Evolutionary conservation across 2,888 invertebrate genomes (phyloP).

Genomic region (Sminthurinus aureus): DNA sequence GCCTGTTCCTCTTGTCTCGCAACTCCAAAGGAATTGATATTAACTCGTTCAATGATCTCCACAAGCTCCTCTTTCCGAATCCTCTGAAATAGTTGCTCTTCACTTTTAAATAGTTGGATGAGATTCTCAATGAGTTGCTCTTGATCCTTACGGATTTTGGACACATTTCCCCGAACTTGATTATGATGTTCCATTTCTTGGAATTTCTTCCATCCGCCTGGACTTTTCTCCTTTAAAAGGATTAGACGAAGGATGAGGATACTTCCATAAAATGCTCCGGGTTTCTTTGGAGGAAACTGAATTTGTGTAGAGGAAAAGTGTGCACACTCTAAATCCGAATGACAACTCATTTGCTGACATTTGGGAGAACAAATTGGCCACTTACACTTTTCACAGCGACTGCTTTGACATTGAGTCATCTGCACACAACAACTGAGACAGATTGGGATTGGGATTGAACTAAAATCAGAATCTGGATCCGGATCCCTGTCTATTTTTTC

Average conservation of each 20-base stretch:
- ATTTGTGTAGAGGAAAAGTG: background rate
- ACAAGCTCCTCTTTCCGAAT: background rate
- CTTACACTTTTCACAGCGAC: background rate
- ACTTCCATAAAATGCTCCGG: background rate
- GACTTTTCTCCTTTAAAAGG: background rate
- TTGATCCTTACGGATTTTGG: background rate
- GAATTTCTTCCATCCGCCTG: background rate
- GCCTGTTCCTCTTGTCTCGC: background rate
- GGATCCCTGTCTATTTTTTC: too few relatives aligned
- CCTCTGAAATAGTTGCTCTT: background rate
- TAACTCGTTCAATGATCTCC: background rate
- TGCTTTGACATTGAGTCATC: background rate
- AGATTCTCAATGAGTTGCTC: conserved; percentile 14
- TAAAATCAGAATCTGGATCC: too few relatives aligned
- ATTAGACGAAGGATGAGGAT: background rate
- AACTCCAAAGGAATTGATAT: conserved; percentile 15
- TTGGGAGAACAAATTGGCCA: conserved; percentile 12
- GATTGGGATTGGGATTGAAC: background rate
- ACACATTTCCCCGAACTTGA: background rate
- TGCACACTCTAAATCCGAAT: conserved; percentile 11
- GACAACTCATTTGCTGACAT: conserved; percentile 21
- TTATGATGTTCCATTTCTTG: conserved; percentile 12
- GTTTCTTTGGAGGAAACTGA: conserved; percentile 6
- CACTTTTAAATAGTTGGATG: background rate
- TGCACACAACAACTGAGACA: conserved; percentile 3